Percentiles rank a stretch among this genome's conserved stretches.
Evolutionary conservation across 92 coral and sea anemone species (phyloP).

Genomic region (Epizoanthus illoricatus): DNA sequence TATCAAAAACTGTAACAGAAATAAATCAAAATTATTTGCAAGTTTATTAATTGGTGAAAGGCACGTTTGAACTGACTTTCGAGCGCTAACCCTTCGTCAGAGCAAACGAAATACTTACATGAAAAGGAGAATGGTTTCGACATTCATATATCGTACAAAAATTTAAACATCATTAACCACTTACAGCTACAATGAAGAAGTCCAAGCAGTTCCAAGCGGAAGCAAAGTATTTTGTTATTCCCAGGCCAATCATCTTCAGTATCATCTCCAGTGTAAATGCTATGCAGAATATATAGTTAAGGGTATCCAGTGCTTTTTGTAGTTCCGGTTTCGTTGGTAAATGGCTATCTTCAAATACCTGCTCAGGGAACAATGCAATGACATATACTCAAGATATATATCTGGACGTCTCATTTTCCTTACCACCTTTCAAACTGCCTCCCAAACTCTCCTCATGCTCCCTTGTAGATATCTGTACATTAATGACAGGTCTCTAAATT

Average conservation of each 20-base stretch:
- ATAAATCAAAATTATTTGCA: too few species aligned
- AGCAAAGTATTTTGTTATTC: conserved; percentile 79
- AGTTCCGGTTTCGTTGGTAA: conserved; percentile 63
- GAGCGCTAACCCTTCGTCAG: too few species aligned
- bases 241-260: conserved; percentile 86
- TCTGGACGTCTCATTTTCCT: neutral
- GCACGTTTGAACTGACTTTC: too few species aligned
- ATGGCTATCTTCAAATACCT: conserved; percentile 89
- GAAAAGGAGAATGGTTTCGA: too few species aligned
- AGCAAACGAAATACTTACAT: too few species aligned
- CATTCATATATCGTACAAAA: neutral
- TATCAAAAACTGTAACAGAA: too few species aligned
- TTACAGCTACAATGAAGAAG: conserved; percentile 86
- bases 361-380: neutral
- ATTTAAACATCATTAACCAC: conserved; percentile 5
- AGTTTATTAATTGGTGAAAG: too few species aligned
- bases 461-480: too few species aligned
- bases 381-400: too few species aligned
- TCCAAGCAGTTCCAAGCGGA: conserved; percentile 92
- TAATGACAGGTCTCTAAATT: too few species aligned
- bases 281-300: conserved; percentile 77
- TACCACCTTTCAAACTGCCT: too few species aligned
- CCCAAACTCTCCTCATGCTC: too few species aligned
- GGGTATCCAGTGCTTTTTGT: conserved; percentile 56
- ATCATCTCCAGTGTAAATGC: conserved; percentile 82